Evolutionary conservation across 2,797 vertebrate species (phyloP).

Genomic region (Agapornis canus): DNA sequence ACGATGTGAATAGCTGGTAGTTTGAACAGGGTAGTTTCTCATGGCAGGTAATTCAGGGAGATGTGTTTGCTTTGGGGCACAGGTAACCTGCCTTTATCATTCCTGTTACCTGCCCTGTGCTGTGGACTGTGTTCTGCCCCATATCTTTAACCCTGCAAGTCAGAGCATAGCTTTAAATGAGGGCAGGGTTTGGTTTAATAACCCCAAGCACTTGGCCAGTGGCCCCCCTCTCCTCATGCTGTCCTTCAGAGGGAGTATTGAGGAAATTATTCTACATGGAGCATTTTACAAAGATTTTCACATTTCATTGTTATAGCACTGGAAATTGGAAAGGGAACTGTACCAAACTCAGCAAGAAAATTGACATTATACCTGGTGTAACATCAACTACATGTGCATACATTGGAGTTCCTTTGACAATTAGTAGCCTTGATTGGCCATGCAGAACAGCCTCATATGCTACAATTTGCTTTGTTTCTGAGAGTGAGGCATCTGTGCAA

Average conservation of each 20-base stretch:
- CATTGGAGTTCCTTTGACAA: neutral
- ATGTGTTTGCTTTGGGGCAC: neutral
- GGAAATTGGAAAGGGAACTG: neutral
- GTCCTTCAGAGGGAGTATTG: neutral
- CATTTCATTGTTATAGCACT: neutral
- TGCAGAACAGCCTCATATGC: neutral
- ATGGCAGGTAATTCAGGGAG: neutral
- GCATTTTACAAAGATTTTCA: neutral
- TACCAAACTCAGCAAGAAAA: neutral
- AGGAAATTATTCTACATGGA: neutral
- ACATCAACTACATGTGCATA: accelerated
- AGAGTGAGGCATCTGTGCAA: neutral
- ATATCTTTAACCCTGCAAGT: neutral
- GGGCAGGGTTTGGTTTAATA: neutral
- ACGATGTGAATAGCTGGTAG: accelerated
- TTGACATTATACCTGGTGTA: accelerated
- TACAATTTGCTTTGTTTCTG: neutral
- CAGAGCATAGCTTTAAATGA: neutral
- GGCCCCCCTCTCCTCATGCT: neutral
- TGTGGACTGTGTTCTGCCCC: neutral
- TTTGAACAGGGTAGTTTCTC: neutral
- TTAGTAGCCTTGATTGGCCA: neutral
- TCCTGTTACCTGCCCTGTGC: neutral
- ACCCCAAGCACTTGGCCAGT: neutral
- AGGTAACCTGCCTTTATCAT: neutral